phyloP scores from a whole-genome alignment of 2,797 vertebrate genomes.

The Heteromormyrus szaboi region DNA sequence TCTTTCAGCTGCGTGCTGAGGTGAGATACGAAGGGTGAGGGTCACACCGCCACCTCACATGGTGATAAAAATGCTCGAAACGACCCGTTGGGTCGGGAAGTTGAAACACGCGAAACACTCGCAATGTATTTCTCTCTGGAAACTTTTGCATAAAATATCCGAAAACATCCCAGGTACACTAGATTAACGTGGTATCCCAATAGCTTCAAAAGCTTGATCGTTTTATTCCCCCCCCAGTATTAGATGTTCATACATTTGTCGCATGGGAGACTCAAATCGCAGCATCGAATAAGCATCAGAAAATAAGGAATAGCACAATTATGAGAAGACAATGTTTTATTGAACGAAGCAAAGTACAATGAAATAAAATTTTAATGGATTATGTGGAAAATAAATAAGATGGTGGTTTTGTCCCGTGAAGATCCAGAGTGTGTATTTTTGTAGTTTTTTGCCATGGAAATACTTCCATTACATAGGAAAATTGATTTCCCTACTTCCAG shows the following conservation, averaged over 20 bases:
- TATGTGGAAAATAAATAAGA: slow-evolving; percentile 71
- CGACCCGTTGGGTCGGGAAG: background rate
- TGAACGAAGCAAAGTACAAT: slow-evolving; percentile 68
- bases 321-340: slow-evolving; percentile 66
- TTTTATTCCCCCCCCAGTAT: background rate
- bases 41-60: background rate
- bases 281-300: background rate
- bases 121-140: background rate
- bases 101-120: background rate
- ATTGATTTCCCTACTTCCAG: background rate
- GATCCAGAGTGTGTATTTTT: background rate
- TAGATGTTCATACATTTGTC: background rate
- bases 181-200: background rate
- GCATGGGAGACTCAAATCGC: background rate
- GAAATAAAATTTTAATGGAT: slow-evolving; percentile 48
- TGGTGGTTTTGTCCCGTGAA: slow-evolving; percentile 42
- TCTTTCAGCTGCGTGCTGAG: background rate
- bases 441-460: background rate
- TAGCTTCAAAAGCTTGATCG: background rate
- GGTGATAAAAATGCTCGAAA: background rate
- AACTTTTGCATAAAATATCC: background rate
- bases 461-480: background rate
- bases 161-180: background rate
- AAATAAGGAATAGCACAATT: slow-evolving; percentile 8
- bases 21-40: background rate